Conservation (phyloP, 1,140 invertebrate genomes). For the Neotoxoptera formosana region DNA sequence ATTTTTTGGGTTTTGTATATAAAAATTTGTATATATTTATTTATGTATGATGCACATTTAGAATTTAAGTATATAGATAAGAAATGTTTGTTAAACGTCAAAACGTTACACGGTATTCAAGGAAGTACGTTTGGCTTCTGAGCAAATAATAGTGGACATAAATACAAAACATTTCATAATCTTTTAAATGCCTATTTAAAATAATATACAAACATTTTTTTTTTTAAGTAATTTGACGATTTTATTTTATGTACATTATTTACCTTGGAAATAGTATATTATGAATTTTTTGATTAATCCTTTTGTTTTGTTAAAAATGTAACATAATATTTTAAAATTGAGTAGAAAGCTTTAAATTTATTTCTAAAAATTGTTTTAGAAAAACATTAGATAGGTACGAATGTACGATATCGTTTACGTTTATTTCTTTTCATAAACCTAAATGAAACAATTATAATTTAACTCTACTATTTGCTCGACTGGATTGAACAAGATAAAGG, state of each 20-base stretch:
- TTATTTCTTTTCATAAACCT: background rate
- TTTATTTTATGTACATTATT: background rate
- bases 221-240: background rate
- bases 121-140: background rate
- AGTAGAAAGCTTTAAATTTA: background rate
- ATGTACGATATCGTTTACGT: background rate
- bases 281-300: background rate
- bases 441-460: background rate
- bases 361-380: background rate
- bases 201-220: background rate
- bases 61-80: conserved; percentile 21
- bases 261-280: background rate
- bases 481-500: conserved; percentile 23
- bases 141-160: background rate
- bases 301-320: conserved; percentile 28
- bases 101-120: background rate
- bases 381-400: background rate
- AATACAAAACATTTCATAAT: background rate
- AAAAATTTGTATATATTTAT: conserved; percentile 19
- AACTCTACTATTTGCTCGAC: conserved; percentile 27
- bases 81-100: background rate
- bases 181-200: background rate
- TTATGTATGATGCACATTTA: conserved; percentile 33
- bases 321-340: background rate
- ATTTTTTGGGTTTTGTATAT: conserved; percentile 31